Base-by-base conservation (phyloP, 1,140 invertebrate genomes). In the Planococcus citri region DNA sequence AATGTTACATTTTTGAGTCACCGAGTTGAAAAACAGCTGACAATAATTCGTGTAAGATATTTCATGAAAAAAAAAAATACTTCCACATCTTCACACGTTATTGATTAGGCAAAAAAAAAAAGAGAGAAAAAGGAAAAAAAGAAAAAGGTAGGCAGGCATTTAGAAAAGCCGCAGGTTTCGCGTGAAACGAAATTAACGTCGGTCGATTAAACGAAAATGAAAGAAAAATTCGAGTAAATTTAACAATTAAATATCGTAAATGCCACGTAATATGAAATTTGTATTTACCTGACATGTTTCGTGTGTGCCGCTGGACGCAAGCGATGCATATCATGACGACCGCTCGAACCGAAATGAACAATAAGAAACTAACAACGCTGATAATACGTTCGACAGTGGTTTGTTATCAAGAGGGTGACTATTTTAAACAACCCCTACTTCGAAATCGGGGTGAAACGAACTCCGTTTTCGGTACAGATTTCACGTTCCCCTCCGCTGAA, bases 311-410 rank as follows among this genome's bases (percentile, higher is more conserved):
- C 12, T 20, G 41, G 17, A 51, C 41, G 41, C 29, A 33, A 33
- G 12, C 29, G 29, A 51, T 51, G 41, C n/a, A 51, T 51, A 14
- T 51, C 41, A 20, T 51, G 25, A 25, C 9, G 22, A 20, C 60
- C 10, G 60, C 60, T 64, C 2, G 9, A 64, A 64, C 60, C 17
- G 22, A 64, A 64, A 64, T 64, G 60, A 64, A 64, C 60, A 27
- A 64, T 64, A 14, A 64, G 60, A 64, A 64, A 64, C 60, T 64
- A 64, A 64, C 60, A 64, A 64, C 20, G 60, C 60, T 64, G 60
- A 64, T 64, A 64, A 64, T 64, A 64, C 60, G 60, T 64, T 64
- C 60, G 60, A 64, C 60, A 64, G 60, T 27, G 60, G 25, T 24
- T 64, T 64, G 60, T 64, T 64, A 64, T 64, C 60, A 64, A 64